phyloP scores from a whole-genome alignment of 1,140 invertebrate genomes.

The Zaprionus vittiger region DNA sequence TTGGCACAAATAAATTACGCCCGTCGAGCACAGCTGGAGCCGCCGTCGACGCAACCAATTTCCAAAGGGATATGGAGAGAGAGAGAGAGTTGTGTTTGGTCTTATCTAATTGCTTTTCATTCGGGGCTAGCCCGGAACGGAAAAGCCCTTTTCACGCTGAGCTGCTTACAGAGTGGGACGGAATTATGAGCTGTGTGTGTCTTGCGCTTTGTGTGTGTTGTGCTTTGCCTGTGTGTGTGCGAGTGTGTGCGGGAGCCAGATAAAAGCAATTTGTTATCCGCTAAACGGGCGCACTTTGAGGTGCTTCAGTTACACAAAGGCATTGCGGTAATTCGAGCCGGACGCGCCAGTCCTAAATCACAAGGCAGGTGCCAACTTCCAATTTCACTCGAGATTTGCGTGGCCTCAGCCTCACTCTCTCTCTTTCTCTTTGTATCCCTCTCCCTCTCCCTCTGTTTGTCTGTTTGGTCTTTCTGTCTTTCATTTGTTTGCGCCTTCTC shows the following conservation, averaged over 20 bases:
- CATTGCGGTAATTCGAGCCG: slow-evolving; percentile 49
- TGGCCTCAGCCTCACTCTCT: slow-evolving; percentile 4
- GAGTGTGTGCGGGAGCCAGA: slow-evolving; percentile 36
- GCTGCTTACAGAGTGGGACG: slow-evolving; percentile 38
- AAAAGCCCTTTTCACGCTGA: slow-evolving; percentile 70
- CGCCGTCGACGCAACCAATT: slow-evolving; percentile 49
- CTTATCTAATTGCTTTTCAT: slow-evolving; percentile 78
- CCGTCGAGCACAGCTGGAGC: slow-evolving; percentile 51
- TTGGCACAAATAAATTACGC: not conserved
- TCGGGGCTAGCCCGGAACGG: slow-evolving; percentile 32
- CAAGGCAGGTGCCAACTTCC: slow-evolving; percentile 41
- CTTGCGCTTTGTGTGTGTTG: not conserved
- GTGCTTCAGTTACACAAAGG: slow-evolving; percentile 65
- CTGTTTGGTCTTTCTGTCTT: slow-evolving; percentile 19
- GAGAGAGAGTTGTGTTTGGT: slow-evolving; percentile 43
- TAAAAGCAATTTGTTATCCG: slow-evolving; percentile 75
- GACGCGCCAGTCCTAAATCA: slow-evolving; percentile 58
- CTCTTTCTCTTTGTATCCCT: not conserved
- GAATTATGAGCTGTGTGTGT: slow-evolving; percentile 63
- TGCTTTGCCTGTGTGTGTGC: not conserved
- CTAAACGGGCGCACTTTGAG: slow-evolving; percentile 44
- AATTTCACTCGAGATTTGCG: slow-evolving; percentile 35
- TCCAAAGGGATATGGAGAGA: slow-evolving; percentile 21
- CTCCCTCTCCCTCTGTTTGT: not conserved
- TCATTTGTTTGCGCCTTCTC: slow-evolving; percentile 11